Percentiles rank a stretch among this genome's conserved stretches.
These are phyloP conservation scores for Oxyteleia sp. DNA, from an alignment of 2,888 invertebrate genomes.

Conservation along the genomic window DNA sequence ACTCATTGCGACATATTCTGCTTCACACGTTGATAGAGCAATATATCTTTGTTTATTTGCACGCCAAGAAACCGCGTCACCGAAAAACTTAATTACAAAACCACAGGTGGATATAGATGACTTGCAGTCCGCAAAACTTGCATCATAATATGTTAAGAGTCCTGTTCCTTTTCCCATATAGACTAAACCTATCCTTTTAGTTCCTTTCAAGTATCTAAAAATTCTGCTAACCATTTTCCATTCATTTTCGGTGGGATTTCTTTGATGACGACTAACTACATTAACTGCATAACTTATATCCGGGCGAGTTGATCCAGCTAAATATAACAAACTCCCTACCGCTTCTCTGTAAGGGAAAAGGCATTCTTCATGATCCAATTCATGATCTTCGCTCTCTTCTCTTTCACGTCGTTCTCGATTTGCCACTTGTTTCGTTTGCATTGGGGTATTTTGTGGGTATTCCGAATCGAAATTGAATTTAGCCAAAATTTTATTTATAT, in stretches of 20 bases:
- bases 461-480: conserved; percentile 36
- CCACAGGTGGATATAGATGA: not conserved
- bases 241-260: not conserved
- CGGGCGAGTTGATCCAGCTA: not conserved
- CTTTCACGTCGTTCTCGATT: conserved; percentile 4
- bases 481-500: conserved; percentile 22
- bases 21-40: not conserved
- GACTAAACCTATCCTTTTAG: not conserved
- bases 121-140: not conserved
- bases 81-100: not conserved
- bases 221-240: not conserved
- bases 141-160: not conserved
- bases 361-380: not conserved
- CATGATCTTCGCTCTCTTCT: not conserved
- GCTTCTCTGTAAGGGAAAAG: conserved; percentile 7
- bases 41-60: not conserved
- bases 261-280: not conserved
- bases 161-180: not conserved
- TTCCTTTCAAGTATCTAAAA: not conserved
- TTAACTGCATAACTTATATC: not conserved
- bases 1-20: not conserved
- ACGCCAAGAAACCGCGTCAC: not conserved
- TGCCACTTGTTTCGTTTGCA: conserved; percentile 48
- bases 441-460: conserved; percentile 38
- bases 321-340: not conserved